Evolutionary conservation across 1,140 invertebrate species (phyloP).

Genomic region (Penaeus chinensis): DNA sequence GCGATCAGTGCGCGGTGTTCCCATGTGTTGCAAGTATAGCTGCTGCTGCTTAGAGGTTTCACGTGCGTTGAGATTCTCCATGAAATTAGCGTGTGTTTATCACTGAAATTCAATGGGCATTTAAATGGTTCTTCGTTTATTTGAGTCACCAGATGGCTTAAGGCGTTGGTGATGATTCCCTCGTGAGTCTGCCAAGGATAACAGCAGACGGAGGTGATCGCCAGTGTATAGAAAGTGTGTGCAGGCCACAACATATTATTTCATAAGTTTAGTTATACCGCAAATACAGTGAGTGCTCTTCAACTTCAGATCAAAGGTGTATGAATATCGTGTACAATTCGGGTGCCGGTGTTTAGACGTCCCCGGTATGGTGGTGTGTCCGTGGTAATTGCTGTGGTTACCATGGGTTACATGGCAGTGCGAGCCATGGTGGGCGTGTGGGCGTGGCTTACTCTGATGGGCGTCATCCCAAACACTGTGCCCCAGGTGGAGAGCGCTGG

Average conservation of each 20-base stretch:
- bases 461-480: conserved; percentile 38
- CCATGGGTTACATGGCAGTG: conserved; percentile 62
- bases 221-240: background rate
- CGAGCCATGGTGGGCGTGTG: conserved; percentile 59
- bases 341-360: conserved; percentile 42
- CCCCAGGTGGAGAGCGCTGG: conserved; percentile 24
- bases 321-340: conserved; percentile 25
- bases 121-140: too few relatives aligned
- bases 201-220: too few relatives aligned
- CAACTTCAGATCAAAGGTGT: background rate
- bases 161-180: too few relatives aligned
- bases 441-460: conserved; percentile 59
- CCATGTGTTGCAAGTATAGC: too few relatives aligned
- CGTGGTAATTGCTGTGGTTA: conserved; percentile 67
- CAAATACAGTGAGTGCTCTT: background rate
- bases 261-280: background rate
- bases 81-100: too few relatives aligned
- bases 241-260: background rate
- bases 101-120: too few relatives aligned
- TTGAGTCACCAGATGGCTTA: too few relatives aligned
- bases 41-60: too few relatives aligned
- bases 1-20: too few relatives aligned
- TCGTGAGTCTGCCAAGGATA: too few relatives aligned
- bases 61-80: too few relatives aligned
- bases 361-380: conserved; percentile 65